Percentiles rank a stretch among this genome's conserved stretches.
Conservation (phyloP, 2,113 vertebrate species). For the Globicephala melas region DNA sequence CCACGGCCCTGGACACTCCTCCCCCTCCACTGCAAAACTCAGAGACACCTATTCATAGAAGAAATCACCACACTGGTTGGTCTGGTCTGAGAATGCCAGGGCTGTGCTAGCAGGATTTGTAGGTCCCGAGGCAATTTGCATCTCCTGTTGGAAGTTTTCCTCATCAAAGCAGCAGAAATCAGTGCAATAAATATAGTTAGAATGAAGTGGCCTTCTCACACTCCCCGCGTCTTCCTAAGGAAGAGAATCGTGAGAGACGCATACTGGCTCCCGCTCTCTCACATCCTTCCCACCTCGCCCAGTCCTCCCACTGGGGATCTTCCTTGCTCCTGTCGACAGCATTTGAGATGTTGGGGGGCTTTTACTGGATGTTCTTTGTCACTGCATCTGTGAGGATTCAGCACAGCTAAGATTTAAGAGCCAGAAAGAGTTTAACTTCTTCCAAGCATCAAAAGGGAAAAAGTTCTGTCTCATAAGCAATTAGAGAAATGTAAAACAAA, state of each 20-base stretch:
- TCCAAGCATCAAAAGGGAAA: not conserved
- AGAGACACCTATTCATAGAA: not conserved
- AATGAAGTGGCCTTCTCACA: not conserved
- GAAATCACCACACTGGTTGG: not conserved
- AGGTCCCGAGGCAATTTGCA: not conserved
- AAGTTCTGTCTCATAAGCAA: not conserved
- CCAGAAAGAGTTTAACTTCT: not conserved
- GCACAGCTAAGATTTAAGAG: not conserved
- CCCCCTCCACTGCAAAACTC: not conserved
- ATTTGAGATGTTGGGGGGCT: not conserved
- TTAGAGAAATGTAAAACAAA: not conserved
- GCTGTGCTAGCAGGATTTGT: not conserved
- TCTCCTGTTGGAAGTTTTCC: not conserved
- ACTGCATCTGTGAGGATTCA: not conserved
- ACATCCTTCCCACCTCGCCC: not conserved
- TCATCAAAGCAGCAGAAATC: slow-evolving; percentile 49
- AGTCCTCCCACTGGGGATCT: not conserved
- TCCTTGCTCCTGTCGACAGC: not conserved
- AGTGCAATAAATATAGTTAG: not conserved
- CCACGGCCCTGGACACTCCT: not conserved
- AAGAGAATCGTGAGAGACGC: not conserved
- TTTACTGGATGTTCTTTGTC: not conserved
- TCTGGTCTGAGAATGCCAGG: not conserved
- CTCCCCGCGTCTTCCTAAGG: not conserved
- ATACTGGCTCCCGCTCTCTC: not conserved